Conservation (phyloP, 2,888 invertebrate genomes). For the Ariolimax columbianus region DNA sequence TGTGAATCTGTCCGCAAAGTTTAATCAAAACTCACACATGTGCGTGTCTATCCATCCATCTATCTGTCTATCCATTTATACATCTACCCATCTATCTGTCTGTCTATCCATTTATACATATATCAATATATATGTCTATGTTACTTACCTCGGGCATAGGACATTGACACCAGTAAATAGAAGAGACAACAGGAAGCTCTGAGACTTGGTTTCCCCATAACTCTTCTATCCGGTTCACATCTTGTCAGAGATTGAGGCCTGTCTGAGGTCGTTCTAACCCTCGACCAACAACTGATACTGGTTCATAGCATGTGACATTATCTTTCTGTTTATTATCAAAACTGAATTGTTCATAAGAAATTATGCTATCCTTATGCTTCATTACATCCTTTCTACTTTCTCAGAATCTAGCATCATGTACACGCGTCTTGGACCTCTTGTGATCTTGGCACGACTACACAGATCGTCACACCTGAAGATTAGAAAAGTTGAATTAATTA, state of each 20-base stretch:
- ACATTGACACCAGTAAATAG: conserved; percentile 9
- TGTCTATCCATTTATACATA: neutral
- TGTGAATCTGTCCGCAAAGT: too few species aligned
- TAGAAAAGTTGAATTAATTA: too few species aligned
- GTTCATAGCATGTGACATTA: neutral
- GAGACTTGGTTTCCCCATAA: conserved; percentile 7
- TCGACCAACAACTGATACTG: neutral
- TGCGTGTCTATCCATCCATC: too few species aligned
- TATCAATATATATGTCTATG: neutral
- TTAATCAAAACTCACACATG: too few species aligned
- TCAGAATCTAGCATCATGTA: neutral
- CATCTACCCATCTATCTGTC: neutral
- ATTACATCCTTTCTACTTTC: neutral
- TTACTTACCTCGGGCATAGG: conserved; percentile 7
- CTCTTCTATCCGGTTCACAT: neutral
- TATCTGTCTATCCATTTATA: too few species aligned
- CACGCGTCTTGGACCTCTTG: neutral
- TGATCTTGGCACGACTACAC: neutral
- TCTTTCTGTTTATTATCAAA: neutral
- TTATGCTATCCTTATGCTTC: neutral
- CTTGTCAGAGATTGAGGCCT: neutral
- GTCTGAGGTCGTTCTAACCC: neutral
- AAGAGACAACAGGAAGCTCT: neutral
- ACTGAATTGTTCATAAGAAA: neutral
- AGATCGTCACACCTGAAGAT: neutral